Conservation (phyloP, 2,113 vertebrate species). For the Vireo altiloquus region DNA sequence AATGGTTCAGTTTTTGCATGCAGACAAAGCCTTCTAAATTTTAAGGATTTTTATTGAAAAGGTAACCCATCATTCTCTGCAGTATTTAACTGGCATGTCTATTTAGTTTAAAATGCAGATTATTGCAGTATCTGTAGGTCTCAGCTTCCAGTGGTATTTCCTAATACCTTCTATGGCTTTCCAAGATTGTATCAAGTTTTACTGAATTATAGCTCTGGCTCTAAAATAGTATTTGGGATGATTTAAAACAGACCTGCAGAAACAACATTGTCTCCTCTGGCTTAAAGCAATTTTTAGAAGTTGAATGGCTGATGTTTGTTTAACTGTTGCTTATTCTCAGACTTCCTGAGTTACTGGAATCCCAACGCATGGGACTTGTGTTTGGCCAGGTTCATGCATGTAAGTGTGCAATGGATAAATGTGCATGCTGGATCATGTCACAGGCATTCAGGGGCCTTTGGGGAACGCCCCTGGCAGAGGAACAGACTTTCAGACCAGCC, state of each 20-base stretch:
- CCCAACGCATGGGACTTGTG: not conserved
- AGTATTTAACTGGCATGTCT: not conserved
- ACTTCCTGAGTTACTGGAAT: slow-evolving; percentile 10
- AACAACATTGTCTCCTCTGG: slow-evolving; percentile 35
- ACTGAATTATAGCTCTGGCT: slow-evolving; percentile 42
- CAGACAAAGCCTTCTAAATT: not conserved
- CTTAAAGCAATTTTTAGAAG: slow-evolving; percentile 18
- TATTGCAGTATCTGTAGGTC: not conserved
- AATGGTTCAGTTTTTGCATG: not conserved
- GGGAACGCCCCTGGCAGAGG: not conserved
- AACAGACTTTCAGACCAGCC: not conserved
- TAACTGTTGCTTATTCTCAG: slow-evolving; percentile 18
- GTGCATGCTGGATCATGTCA: not conserved
- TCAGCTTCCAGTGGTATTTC: not conserved
- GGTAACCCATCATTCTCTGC: not conserved
- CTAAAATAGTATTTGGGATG: slow-evolving; percentile 12
- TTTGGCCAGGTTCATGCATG: not conserved
- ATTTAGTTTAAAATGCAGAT: not conserved
- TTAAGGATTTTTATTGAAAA: not conserved
- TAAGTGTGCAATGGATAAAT: not conserved
- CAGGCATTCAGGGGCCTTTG: not conserved
- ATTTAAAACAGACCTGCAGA: slow-evolving; percentile 61
- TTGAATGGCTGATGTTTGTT: not conserved
- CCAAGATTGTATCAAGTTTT: slow-evolving; percentile 41
- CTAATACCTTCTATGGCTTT: not conserved